phyloP scores from a whole-genome alignment of 2,888 invertebrate genomes.

The Sarcophaga carnaria region DNA sequence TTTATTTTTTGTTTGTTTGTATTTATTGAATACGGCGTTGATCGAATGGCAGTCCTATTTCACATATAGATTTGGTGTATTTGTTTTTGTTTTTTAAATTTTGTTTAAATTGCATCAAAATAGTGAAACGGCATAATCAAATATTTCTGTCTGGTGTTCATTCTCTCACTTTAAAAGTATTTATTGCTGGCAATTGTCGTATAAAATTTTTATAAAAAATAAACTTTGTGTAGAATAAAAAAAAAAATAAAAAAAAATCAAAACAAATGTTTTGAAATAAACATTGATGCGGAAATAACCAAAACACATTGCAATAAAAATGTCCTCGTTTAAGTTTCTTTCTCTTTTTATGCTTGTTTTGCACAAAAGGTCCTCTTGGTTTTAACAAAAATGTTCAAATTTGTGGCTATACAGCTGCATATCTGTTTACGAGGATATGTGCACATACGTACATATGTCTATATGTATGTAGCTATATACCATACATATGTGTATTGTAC shows the following conservation, averaged over 20 bases:
- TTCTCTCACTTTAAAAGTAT: slow-evolving; percentile 31
- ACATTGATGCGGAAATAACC: slow-evolving; percentile 62
- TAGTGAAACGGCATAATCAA: not conserved
- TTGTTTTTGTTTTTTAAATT: slow-evolving; percentile 4
- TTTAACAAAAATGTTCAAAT: slow-evolving; percentile 19
- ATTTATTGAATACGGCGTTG: too few relatives aligned
- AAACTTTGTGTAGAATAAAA: slow-evolving; percentile 32
- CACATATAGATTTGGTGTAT: too few relatives aligned
- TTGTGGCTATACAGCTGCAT: slow-evolving; percentile 2
- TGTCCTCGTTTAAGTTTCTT: slow-evolving; percentile 41
- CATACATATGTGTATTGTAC: not conserved
- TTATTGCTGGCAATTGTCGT: slow-evolving; percentile 58
- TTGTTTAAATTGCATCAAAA: not conserved
- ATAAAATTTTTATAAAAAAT: slow-evolving; percentile 40
- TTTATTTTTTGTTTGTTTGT: too few relatives aligned
- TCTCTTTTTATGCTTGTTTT: slow-evolving; percentile 5
- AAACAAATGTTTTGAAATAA: slow-evolving; percentile 56
- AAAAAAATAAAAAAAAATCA: not conserved
- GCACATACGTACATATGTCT: not conserved
- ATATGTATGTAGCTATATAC: not conserved
- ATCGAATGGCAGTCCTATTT: too few relatives aligned
- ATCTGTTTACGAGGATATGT: not conserved
- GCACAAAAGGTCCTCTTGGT: slow-evolving; percentile 20
- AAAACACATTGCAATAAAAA: slow-evolving; percentile 63
- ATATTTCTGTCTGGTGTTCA: not conserved